phyloP scores from a whole-genome alignment of 2,888 invertebrate species.

The Erynnis tages region DNA sequence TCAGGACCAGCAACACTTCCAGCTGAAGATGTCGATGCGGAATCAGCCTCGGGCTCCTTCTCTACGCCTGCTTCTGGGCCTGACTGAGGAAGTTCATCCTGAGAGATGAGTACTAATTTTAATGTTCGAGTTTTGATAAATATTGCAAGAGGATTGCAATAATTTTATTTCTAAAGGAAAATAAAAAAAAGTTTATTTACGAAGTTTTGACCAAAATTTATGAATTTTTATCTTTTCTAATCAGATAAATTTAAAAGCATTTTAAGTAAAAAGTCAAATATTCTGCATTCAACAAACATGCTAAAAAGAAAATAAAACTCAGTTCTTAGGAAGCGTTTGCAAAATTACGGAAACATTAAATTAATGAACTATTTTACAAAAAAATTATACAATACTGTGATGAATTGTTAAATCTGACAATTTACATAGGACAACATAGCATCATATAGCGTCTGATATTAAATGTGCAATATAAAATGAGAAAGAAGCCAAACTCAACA shows the following conservation, averaged over 20 bases:
- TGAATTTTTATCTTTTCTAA: not conserved
- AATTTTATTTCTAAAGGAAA: too few relatives aligned
- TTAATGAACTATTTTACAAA: not conserved
- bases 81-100: slow-evolving; percentile 71
- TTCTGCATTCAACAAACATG: not conserved
- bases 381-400: slow-evolving; percentile 6
- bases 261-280: not conserved
- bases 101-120: slow-evolving; percentile 7
- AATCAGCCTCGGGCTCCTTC: slow-evolving; percentile 61
- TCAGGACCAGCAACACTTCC: slow-evolving; percentile 67
- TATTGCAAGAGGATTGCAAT: not conserved
- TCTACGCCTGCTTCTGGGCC: slow-evolving; percentile 59
- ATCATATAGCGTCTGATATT: not conserved
- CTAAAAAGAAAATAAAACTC: not conserved
- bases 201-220: not conserved
- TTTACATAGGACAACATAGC: slow-evolving; percentile 13
- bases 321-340: not conserved
- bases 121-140: not conserved
- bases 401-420: slow-evolving; percentile 1
- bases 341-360: not conserved
- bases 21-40: slow-evolving; percentile 63
- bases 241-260: not conserved
- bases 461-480: slow-evolving; percentile 1
- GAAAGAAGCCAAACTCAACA: slow-evolving; percentile 20
- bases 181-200: too few relatives aligned